Evolutionary conservation across 2,113 vertebrate genomes (phyloP).

Genomic region (Strix uralensis): DNA sequence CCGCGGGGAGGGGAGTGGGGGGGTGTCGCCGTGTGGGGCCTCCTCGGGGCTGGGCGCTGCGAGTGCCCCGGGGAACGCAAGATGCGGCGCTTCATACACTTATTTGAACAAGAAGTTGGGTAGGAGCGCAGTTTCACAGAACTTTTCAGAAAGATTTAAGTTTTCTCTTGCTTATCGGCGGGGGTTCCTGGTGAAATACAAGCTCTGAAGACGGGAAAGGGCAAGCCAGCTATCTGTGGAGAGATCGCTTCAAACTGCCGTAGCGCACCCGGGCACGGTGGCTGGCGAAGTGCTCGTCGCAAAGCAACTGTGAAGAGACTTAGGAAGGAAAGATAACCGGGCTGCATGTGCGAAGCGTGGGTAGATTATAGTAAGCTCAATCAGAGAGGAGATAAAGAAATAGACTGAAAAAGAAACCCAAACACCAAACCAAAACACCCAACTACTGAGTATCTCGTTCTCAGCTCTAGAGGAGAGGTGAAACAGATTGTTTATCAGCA

Average conservation of each 20-base stretch:
- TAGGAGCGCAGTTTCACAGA: accelerated
- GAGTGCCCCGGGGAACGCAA: accelerated
- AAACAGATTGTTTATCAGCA: not conserved
- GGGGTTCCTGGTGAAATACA: accelerated
- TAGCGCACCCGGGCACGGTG: accelerated
- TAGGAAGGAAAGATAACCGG: not conserved
- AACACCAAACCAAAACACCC: too few species aligned
- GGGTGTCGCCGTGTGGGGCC: not conserved
- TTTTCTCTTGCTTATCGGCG: accelerated
- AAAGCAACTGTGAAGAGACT: not conserved
- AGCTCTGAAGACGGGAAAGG: not conserved
- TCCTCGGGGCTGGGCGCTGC: not conserved
- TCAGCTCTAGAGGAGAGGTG: not conserved
- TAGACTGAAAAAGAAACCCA: not conserved
- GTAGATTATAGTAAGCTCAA: not conserved
- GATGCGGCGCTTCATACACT: accelerated
- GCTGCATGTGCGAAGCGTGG: accelerated
- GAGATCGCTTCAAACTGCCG: accelerated
- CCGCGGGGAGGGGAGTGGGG: too few species aligned
- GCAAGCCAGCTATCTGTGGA: accelerated
- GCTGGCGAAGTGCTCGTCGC: accelerated
- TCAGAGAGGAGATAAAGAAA: not conserved
- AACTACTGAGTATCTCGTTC: not conserved
- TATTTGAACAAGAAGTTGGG: accelerated
- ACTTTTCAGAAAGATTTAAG: accelerated